Evolutionary conservation across 2,797 vertebrate species (phyloP), one percentile per base, ranked within the genome.

Genomic region (Mustela erminea): DNA sequence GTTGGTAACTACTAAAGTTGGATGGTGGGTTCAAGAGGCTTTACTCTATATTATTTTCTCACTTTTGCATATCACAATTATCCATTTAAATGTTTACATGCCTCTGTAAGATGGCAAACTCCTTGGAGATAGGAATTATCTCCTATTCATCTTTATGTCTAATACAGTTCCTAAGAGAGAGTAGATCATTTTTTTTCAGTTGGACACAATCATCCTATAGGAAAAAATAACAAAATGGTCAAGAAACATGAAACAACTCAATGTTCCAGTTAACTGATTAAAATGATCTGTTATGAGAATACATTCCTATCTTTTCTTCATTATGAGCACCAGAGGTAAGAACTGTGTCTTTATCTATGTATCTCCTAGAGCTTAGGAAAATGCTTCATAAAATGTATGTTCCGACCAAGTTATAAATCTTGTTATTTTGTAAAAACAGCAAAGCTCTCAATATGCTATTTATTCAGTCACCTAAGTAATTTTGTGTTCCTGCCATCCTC

Each of bases 401-500:
- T 64, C 43, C 20, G 41, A 88, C 11, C n/a, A 72, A 91, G n/a
- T 80, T 58, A 72, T 29, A 72, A 81, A 87, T 27, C 14, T 43
- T 62, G 3, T 29, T 29, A 72, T 72, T 86, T 70, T 86, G 80
- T 46, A 68, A 81, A 93, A 2, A 68, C 18, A 83, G 23, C 54
- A 32, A 75, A 86, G 41, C 58, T n/a, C 52, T 95, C 82, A 80
- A 58, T 35, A 62, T 43, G n/a, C 13, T 72, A 17, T 78, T 75
- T 78, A 46, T 58, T 82, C 54, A 77, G 21, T 90, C 46, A 81
- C 17, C 13, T 56, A 81, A 92, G n/a, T 88, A 77, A 83, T 95
- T 46, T 46, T 95, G 23, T 86, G 81, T 74, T 78, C 29, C n/a
- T 86, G 32, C 17, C 58, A 77, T 92, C 46, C 32, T 88, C 60